phyloP scores from a whole-genome alignment of 1,140 invertebrate genomes.

The Centruroides sculpturatus region DNA sequence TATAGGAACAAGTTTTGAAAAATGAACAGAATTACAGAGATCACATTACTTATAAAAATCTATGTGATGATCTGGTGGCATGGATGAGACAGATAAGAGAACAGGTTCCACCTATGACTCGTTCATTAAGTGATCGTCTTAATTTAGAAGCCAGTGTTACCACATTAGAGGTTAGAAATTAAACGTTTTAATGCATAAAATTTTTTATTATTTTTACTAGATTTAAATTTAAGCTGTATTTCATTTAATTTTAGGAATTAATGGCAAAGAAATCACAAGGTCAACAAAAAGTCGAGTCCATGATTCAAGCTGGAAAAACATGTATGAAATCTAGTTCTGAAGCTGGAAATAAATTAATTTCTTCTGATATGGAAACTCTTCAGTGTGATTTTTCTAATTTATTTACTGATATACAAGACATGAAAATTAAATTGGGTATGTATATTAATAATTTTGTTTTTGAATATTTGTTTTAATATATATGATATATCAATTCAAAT shows the following conservation, averaged over 20 bases:
- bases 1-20: conserved; percentile 25
- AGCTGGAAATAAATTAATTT: conserved; percentile 60
- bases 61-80: conserved; percentile 66
- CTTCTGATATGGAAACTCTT: conserved; percentile 65
- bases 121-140: conserved; percentile 66
- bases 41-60: conserved; percentile 73
- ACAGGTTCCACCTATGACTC: conserved; percentile 70
- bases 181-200: no score
- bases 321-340: conserved; percentile 64
- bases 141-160: conserved; percentile 73
- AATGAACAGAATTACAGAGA: conserved; percentile 73
- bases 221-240: no score
- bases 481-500: no score
- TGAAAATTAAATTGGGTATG: conserved; percentile 55
- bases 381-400: conserved; percentile 68
- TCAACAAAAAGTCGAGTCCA: conserved; percentile 66
- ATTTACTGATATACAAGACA: conserved; percentile 69
- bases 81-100: conserved; percentile 74
- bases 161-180: conserved; percentile 47
- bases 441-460: background rate
- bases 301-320: conserved; percentile 70
- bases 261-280: conserved; percentile 82
- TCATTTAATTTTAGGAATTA: conserved; percentile 33
- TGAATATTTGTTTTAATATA: no score
- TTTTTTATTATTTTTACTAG: no score